A percentile compares a stretch with the other conserved stretches of the same genome.
Conservation (phyloP, 2,888 invertebrate species). For the Leptinotarsa rubiginosa region DNA sequence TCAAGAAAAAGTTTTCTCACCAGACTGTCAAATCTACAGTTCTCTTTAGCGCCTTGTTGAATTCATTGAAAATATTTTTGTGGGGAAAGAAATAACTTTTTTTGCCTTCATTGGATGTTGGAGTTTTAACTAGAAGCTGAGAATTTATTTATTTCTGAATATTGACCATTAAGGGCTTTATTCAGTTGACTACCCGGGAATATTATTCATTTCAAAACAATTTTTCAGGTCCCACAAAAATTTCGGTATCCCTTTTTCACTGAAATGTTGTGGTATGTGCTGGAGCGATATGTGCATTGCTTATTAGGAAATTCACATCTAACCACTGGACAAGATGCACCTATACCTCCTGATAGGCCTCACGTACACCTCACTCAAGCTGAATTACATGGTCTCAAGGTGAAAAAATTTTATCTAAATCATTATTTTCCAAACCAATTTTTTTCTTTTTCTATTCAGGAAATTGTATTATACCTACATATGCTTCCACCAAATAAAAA, state of each 20-base stretch:
- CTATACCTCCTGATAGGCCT: constrained; percentile 66
- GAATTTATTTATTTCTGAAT: too few species aligned
- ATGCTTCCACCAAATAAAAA: constrained; percentile 90
- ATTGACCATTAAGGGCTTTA: too few species aligned
- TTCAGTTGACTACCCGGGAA: not conserved
- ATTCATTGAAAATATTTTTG: too few species aligned
- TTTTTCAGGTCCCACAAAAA: constrained; percentile 88
- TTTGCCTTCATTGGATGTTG: too few species aligned
- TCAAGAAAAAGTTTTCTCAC: too few species aligned
- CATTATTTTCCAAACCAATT: not conserved
- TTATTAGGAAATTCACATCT: constrained; percentile 87
- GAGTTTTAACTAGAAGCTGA: too few species aligned
- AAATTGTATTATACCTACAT: constrained; percentile 92
- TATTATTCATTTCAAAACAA: not conserved
- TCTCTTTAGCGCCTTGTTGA: too few species aligned
- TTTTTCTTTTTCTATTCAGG: constrained; percentile 65
- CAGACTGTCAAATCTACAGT: too few species aligned
- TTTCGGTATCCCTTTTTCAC: constrained; percentile 98
- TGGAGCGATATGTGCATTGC: constrained; percentile 91
- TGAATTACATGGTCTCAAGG: constrained; percentile 83
- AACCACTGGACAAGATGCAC: constrained; percentile 64
- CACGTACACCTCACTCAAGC: constrained; percentile 84
- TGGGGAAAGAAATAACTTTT: too few species aligned
- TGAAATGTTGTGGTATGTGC: constrained; percentile 97
- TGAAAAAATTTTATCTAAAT: constrained; percentile 50